phyloP scores from a whole-genome alignment of 1,140 invertebrate genomes.

The Contarinia nasturtii region DNA sequence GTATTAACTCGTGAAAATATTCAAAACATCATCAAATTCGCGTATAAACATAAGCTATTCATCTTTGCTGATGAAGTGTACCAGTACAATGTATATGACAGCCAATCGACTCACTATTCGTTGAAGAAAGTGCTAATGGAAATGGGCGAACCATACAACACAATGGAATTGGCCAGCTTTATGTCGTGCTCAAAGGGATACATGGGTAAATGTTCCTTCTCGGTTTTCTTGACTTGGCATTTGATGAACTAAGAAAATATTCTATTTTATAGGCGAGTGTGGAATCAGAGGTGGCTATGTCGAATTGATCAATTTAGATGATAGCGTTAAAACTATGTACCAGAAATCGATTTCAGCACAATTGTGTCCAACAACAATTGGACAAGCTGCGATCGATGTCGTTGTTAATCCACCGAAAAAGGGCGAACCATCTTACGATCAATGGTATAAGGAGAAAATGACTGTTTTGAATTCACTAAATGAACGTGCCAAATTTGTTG shows the following conservation, averaged over 20 bases:
- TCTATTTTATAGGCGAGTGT: slow-evolving; percentile 68
- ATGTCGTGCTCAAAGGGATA: slow-evolving; percentile 89
- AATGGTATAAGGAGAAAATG: slow-evolving; percentile 58
- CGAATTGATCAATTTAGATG: slow-evolving; percentile 76
- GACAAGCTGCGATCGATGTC: slow-evolving; percentile 59
- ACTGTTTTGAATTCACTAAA: slow-evolving; percentile 60
- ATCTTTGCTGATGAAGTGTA: slow-evolving; percentile 92
- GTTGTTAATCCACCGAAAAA: slow-evolving; percentile 60
- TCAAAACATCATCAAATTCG: slow-evolving; percentile 82
- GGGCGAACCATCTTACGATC: slow-evolving; percentile 67
- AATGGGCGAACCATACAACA: slow-evolving; percentile 68
- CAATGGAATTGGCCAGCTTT: slow-evolving; percentile 83
- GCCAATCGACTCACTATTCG: slow-evolving; percentile 71
- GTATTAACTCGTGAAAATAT: slow-evolving; percentile 83
- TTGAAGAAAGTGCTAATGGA: slow-evolving; percentile 76
- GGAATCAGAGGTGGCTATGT: slow-evolving; percentile 87
- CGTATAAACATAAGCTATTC: slow-evolving; percentile 67
- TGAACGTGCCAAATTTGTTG: slow-evolving; percentile 61
- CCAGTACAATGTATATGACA: slow-evolving; percentile 90
- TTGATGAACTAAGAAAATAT: slow-evolving; percentile 47
- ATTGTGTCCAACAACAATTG: slow-evolving; percentile 78
- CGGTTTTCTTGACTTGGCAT: too few species aligned
- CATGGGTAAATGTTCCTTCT: slow-evolving; percentile 8
- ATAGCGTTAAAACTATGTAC: slow-evolving; percentile 66
- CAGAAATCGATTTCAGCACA: slow-evolving; percentile 89